Evolutionary conservation across 2,113 vertebrate species (phyloP), one percentile per base, ranked within the genome.

Genomic region (Clupea harengus): DNA sequence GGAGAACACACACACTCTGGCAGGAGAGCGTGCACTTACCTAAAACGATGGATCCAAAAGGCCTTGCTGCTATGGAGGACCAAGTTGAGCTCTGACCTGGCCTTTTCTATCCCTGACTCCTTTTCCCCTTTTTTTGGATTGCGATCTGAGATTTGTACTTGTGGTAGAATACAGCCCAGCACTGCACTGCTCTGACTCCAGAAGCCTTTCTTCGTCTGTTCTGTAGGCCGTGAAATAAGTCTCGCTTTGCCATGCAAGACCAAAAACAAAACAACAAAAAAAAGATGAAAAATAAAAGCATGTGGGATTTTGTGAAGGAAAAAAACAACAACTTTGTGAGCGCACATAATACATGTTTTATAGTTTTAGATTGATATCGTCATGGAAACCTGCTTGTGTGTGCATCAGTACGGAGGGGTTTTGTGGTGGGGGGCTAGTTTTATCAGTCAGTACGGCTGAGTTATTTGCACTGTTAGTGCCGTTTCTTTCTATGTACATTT

Each of bases 311-410:
- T 86, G 25, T 86, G 81, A 88, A 84, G 85, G 89, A 86, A 75
- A 60, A 64, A 28, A 4, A 67, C 89, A 72, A 49, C 20, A 5
- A 54, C n/a, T 64, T 49, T 83, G 83, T 86, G 82, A 22, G 81
- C 25, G 75, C 88, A 28, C 47, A 84, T 81, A 67, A 39, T 81
- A 86, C 87, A 83, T 90, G 64, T 91, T 75, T 22, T 90, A 87
- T 78, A 2, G 83, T 72, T 72, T 72, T 72, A 72, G 64, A 72
- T 72, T 3, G 10, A 10, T 88, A 87, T 87, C 88, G 85, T 49
- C 87, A 92, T 91, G 88, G 88, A 89, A 90, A 88, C 78, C 89
- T 88, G 86, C 52, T 57, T 83, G 18, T 49, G 39, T 60, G 82
- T 72, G 64, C 64, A 72, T 28, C 8, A 28, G 64, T 72, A 64